Evolutionary conservation across 2,888 invertebrate species (phyloP).

Genomic region (Amorpha juglandis): DNA sequence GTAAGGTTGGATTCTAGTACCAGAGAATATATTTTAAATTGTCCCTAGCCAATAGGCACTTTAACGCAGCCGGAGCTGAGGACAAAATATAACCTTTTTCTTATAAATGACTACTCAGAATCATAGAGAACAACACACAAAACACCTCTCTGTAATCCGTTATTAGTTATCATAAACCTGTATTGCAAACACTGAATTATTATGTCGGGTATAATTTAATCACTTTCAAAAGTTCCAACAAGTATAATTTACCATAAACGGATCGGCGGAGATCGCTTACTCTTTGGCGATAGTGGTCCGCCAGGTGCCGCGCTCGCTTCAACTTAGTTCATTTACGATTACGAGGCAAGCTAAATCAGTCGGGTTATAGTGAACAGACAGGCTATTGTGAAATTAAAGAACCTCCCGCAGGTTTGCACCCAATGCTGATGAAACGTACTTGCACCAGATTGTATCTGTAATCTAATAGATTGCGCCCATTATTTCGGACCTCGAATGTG

Average conservation of each 20-base stretch:
- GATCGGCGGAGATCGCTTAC: slow-evolving; percentile 39
- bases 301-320: slow-evolving; percentile 61
- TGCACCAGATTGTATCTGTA: slow-evolving; percentile 61
- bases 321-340: slow-evolving; percentile 67
- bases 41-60: no score
- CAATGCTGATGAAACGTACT: slow-evolving; percentile 61
- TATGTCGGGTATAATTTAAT: slow-evolving; percentile 1
- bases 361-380: slow-evolving; percentile 56
- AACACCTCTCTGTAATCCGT: no score
- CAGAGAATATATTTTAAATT: no score
- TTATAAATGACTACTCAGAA: not conserved
- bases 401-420: slow-evolving; percentile 65
- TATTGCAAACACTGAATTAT: not conserved
- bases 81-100: no score
- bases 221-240: slow-evolving; percentile 28
- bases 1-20: no score
- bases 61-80: no score
- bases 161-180: slow-evolving; percentile 2
- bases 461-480: slow-evolving; percentile 56
- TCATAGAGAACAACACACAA: not conserved
- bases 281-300: slow-evolving; percentile 59
- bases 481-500: slow-evolving; percentile 44
- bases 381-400: slow-evolving; percentile 62
- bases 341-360: slow-evolving; percentile 64
- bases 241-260: slow-evolving; percentile 22